Evolutionary conservation across 2,797 vertebrate genomes (phyloP).

Genomic region (Cryptoblepharus egeriae): DNA sequence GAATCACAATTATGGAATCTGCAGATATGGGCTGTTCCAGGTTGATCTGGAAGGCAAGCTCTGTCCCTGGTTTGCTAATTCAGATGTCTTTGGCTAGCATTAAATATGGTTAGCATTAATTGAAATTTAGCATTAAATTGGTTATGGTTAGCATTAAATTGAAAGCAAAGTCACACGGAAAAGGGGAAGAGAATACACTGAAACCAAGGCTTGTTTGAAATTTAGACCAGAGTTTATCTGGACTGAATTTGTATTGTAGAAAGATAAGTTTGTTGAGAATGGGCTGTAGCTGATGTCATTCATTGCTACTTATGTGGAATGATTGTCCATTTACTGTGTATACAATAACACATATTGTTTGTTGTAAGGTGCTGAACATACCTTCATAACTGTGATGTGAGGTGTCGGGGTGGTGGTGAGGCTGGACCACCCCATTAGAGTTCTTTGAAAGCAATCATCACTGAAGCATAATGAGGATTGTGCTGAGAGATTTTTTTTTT

Average conservation of each 20-base stretch:
- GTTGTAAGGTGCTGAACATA: not conserved
- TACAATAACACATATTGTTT: not conserved
- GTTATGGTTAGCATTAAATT: too few species aligned
- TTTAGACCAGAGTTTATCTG: not conserved
- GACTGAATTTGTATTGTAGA: not conserved
- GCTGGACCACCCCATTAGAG: too few species aligned
- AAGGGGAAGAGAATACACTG: not conserved
- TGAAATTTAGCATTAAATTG: too few species aligned
- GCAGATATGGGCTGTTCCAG: not conserved
- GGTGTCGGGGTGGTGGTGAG: too few species aligned
- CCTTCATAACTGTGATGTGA: too few species aligned
- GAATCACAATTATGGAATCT: not conserved
- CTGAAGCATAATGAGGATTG: too few species aligned
- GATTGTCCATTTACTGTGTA: not conserved
- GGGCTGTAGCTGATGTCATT: not conserved
- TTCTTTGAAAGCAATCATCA: too few species aligned
- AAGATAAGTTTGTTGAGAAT: not conserved
- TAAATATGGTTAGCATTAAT: too few species aligned
- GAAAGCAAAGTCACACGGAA: too few species aligned
- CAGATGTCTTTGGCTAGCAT: too few species aligned
- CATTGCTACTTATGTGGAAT: not conserved
- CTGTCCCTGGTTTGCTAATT: too few species aligned
- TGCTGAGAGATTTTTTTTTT: too few species aligned
- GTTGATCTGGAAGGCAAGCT: not conserved
- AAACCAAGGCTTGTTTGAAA: not conserved